These are phyloP conservation scores for Micronisus gabar DNA, from an alignment of 2,113 vertebrate species.

Conservation along the genomic window DNA sequence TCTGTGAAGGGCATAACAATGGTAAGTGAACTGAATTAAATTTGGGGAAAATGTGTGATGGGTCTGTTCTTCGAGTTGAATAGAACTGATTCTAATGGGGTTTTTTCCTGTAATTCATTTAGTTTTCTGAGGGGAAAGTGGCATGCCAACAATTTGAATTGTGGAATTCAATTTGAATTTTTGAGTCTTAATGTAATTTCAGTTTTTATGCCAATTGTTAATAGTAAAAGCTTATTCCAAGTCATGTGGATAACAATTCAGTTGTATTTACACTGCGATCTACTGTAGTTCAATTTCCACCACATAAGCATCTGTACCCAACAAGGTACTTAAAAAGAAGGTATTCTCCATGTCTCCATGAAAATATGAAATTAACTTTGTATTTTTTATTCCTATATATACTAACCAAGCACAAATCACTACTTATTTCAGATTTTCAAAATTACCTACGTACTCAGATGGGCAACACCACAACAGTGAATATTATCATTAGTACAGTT, in stretches of 20 bases:
- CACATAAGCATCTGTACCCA: neutral
- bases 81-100: rapidly evolving
- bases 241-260: neutral
- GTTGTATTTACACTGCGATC: neutral
- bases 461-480: constrained; percentile 97
- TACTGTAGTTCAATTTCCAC: neutral
- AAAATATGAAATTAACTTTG: neutral
- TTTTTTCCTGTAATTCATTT: neutral
- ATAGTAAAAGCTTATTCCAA: neutral
- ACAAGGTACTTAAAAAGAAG: neutral
- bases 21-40: constrained; percentile 75
- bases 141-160: neutral
- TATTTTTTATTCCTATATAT: neutral
- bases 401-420: neutral
- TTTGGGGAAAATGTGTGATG: neutral
- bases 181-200: neutral
- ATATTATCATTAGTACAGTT: constrained; percentile 96
- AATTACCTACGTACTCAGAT: constrained; percentile 96
- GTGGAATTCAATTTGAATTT: neutral
- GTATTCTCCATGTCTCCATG: neutral
- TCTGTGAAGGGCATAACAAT: constrained; percentile 98
- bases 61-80: neutral
- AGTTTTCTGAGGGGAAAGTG: neutral
- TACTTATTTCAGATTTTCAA: constrained; percentile 87
- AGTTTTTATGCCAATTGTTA: neutral